Base-by-base conservation (phyloP, 2,113 vertebrate species). In the Scomber scombrus region DNA sequence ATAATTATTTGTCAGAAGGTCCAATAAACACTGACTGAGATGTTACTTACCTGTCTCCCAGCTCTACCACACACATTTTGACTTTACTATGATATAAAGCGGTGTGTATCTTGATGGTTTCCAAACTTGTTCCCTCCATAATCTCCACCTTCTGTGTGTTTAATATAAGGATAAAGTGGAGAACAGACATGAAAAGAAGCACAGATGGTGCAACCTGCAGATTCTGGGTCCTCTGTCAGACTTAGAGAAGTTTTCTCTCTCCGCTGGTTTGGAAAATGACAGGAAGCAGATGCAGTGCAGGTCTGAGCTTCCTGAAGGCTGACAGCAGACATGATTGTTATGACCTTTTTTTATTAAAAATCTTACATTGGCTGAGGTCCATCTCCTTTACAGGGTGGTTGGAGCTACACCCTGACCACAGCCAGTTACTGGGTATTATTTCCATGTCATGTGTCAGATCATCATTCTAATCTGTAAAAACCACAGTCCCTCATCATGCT, bases 191-290 rank as follows among this genome's bases (percentile, higher is more conserved):
- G 54, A 65, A 52, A 34, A 70, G 50, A 9, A 54, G 51, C 56
- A 78, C 78, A 89, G 69, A 83, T 78, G 80, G 77, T 67, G 68
- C 4, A 57, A 51, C 66, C 15, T 60, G 12, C 46, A 84, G 62
- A 3, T 73, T 67, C 2, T 21, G n/a, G 19, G 40, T 77, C 31
- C 29, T 15, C 52, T 81, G 78, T 80, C 52, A 79, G n/a, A n/a
- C 43, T 72, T 74, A n/a, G 57, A 63, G 77, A 57, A 7, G 11
- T 61, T 55, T 21, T 2, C 57, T 75, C 54, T 67, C 68, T 64
- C 51, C 0, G 8, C 75, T 85, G 64, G 66, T 65, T 75, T 62
- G 62, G 71, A 54, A 85, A 77, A 80, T 73, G 75, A 65, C 69
- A 76, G 70, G 49, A 84, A 70, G 4, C 77, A 82, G 81, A 62